phyloP scores from a whole-genome alignment of 2,888 invertebrate species.

The Ypsolopha scabrella region DNA sequence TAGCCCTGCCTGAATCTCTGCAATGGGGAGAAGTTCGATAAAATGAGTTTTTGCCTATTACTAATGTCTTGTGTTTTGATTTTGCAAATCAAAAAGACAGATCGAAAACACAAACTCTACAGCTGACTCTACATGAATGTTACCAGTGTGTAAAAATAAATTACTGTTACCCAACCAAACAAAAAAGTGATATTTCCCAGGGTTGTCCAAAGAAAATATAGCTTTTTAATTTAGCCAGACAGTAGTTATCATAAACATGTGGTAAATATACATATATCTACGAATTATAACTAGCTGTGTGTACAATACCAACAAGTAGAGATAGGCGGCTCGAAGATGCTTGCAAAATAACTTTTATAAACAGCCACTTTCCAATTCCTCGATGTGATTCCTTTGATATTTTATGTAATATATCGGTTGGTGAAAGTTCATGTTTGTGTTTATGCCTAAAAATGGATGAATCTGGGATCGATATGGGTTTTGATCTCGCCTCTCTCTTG shows the following conservation, averaged over 20 bases:
- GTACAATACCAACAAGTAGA: constrained; percentile 56
- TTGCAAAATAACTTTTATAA: constrained; percentile 37
- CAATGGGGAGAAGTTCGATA: no score
- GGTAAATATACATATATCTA: background rate
- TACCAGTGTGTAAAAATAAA: constrained; percentile 2
- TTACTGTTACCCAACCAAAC: constrained; percentile 4
- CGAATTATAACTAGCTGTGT: constrained; percentile 15
- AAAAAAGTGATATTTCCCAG: background rate
- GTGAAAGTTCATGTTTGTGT: constrained; percentile 53
- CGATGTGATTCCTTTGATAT: constrained; percentile 35
- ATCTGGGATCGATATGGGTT: constrained; percentile 75
- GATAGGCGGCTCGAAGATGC: constrained; percentile 55
- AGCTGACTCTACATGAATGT: background rate
- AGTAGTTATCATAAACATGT: constrained; percentile 35
- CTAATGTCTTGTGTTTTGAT: no score
- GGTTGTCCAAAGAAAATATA: background rate
- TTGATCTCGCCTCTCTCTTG: constrained; percentile 71
- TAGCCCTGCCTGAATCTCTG: no score
- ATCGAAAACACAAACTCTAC: background rate
- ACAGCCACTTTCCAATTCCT: constrained; percentile 37
- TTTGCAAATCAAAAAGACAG: no score
- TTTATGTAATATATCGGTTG: constrained; percentile 24
- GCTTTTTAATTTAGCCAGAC: constrained; percentile 21
- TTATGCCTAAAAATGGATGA: constrained; percentile 67
- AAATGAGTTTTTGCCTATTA: no score